These are phyloP conservation scores for Unio pictorum DNA, from an alignment of 2,888 invertebrate genomes.

Conservation along the genomic window DNA sequence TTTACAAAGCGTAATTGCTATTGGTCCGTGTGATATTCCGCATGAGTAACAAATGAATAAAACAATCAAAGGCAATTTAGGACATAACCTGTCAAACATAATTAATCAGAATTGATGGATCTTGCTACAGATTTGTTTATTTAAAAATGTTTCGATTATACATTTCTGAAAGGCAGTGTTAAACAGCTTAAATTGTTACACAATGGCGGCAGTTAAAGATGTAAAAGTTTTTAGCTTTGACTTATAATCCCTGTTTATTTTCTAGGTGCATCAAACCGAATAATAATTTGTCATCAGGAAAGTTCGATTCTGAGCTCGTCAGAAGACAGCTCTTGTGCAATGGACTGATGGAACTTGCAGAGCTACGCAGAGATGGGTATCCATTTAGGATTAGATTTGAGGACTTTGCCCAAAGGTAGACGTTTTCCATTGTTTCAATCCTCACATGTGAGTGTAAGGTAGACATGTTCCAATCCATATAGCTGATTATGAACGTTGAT, in stretches of 20 bases:
- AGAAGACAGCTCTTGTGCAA: conserved; percentile 62
- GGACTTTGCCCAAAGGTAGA: conserved; percentile 55
- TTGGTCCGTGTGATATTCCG: too few species aligned
- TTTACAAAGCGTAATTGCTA: too few species aligned
- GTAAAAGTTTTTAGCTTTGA: background rate
- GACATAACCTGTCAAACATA: too few species aligned
- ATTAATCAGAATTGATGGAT: too few species aligned
- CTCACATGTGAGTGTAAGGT: background rate
- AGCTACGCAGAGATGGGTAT: conserved; percentile 63
- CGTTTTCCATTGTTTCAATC: background rate
- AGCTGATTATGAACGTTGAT: too few species aligned
- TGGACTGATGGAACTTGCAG: conserved; percentile 65
- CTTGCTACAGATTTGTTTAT: too few species aligned
- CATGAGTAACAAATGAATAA: too few species aligned
- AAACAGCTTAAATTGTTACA: too few species aligned
- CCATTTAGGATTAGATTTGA: conserved; percentile 55
- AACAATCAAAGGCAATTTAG: too few species aligned
- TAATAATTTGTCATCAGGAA: conserved; percentile 36
- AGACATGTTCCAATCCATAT: background rate
- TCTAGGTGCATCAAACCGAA: conserved; percentile 64
- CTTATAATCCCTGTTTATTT: background rate
- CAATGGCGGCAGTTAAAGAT: too few species aligned
- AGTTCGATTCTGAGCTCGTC: conserved; percentile 57
- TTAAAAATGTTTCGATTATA: too few species aligned
- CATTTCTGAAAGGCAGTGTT: too few species aligned